Percentiles rank a stretch among this genome's conserved stretches.
phyloP scores from a whole-genome alignment of 2,888 invertebrate genomes.

The Lucinisca nassula region DNA sequence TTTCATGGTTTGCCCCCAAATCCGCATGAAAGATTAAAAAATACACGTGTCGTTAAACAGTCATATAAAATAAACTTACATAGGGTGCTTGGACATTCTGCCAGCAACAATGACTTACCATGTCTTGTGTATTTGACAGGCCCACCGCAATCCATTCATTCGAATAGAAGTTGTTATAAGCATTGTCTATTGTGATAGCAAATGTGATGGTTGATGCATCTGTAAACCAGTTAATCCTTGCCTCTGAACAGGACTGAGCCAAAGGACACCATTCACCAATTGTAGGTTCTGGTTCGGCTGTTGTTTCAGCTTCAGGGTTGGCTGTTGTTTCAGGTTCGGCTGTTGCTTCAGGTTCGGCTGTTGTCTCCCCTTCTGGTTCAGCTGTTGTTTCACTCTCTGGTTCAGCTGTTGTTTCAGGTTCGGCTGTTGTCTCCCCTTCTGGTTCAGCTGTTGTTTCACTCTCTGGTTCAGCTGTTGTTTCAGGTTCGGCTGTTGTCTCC shows the following conservation, averaged over 20 bases:
- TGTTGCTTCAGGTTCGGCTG: slow-evolving; percentile 39
- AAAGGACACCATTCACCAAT: slow-evolving; percentile 86
- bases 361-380: slow-evolving; percentile 83
- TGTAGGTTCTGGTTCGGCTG: slow-evolving; percentile 83
- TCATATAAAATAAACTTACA: no score
- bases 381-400: slow-evolving; percentile 79
- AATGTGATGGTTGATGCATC: not conserved
- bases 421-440: slow-evolving; percentile 53
- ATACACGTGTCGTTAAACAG: no score
- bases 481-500: not conserved
- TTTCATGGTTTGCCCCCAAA: no score
- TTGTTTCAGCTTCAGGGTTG: slow-evolving; percentile 74
- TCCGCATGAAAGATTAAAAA: no score
- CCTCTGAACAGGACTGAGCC: not conserved
- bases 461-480: not conserved
- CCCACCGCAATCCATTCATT: slow-evolving; percentile 29
- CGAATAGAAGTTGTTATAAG: not conserved
- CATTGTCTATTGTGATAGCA: not conserved
- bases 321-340: slow-evolving; percentile 37
- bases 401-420: slow-evolving; percentile 63
- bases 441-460: not conserved
- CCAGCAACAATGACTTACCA: no score
- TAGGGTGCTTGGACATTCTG: no score
- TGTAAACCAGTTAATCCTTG: not conserved
- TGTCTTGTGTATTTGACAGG: not conserved